Evolutionary conservation across 1,140 invertebrate genomes (phyloP).

Genomic region (Spodoptera litura): DNA sequence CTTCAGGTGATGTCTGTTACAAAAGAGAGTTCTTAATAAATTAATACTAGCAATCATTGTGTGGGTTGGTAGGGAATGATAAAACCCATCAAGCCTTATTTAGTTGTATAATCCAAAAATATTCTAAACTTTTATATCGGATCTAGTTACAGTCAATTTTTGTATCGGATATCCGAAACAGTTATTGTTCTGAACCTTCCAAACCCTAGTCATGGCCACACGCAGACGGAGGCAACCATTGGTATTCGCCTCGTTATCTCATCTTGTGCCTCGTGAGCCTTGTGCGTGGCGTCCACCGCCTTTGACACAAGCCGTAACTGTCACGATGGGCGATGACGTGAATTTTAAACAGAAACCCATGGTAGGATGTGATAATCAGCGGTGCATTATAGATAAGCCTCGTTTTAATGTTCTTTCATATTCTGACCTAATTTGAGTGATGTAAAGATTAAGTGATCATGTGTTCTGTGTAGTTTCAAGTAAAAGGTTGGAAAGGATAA

Average conservation of each 20-base stretch:
- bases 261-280: slow-evolving; percentile 42
- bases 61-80: too few relatives aligned
- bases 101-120: too few relatives aligned
- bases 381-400: slow-evolving; percentile 38
- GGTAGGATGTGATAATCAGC: slow-evolving; percentile 38
- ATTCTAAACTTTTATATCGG: too few relatives aligned
- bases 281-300: slow-evolving; percentile 35
- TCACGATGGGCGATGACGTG: slow-evolving; percentile 44
- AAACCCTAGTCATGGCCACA: not conserved
- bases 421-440: slow-evolving; percentile 29
- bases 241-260: slow-evolving; percentile 34
- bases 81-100: too few relatives aligned
- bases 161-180: too few relatives aligned
- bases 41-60: too few relatives aligned
- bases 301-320: slow-evolving; percentile 44
- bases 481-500: not conserved
- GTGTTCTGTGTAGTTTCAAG: not conserved
- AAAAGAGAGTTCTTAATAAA: too few relatives aligned
- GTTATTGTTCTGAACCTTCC: too few relatives aligned
- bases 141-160: too few relatives aligned
- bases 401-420: slow-evolving; percentile 23
- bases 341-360: slow-evolving; percentile 41
- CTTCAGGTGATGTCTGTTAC: too few relatives aligned
- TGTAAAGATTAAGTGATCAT: not conserved
- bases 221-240: slow-evolving; percentile 16